Evolutionary conservation across 2,797 vertebrate species (phyloP), one percentile per base, ranked within the genome.

Genomic region (Pseudocheirus occidentalis): DNA sequence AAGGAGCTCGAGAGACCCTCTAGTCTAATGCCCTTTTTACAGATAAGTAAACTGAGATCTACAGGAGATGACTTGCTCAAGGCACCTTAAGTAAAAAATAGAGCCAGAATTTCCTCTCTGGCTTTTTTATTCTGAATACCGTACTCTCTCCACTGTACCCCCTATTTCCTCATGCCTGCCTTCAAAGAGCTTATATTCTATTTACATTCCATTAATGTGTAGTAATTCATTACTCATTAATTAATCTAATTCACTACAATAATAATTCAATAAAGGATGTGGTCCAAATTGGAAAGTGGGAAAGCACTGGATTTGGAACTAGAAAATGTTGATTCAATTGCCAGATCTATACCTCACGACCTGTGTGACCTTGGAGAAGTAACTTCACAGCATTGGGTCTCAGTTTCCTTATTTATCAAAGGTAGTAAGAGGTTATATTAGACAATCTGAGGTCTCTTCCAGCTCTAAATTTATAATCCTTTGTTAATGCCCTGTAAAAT

Each of bases 231-330:
- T 40, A 62, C 57, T 94, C 66, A 14, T 52, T 96, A 95, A 91
- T 62, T 66, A 95, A n/a, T 55, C 95, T 93, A 94, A 90, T 66
- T 90, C 58, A 91, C 58, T 59, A 90, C 92, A 93, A 92, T 58
- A 93, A 27, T 94, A 93, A 95, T 92, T 94, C 94, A 95, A 92
- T 54, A 97, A 97, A 97, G 94, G 90, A 92, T 34, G 54, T 92
- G 16, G 0, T 50, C 40, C 40, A 27, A 27, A 81, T 24, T 50
- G 9, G 73, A 1, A 4, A 9, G 21, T 7, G 4, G n/a, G 92
- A 95, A 81, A 97, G 46, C 56, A 93, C 57, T 94, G 66, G 55
- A 89, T 95, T 96, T 46, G 40, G 29, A n/a, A 14, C 81, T 95
- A 24, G 92, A 94, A 90, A 94, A 55, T 87, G 10, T 24, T 92